phyloP scores from a whole-genome alignment of 2,888 invertebrate species.

The Artemia sp. region DNA sequence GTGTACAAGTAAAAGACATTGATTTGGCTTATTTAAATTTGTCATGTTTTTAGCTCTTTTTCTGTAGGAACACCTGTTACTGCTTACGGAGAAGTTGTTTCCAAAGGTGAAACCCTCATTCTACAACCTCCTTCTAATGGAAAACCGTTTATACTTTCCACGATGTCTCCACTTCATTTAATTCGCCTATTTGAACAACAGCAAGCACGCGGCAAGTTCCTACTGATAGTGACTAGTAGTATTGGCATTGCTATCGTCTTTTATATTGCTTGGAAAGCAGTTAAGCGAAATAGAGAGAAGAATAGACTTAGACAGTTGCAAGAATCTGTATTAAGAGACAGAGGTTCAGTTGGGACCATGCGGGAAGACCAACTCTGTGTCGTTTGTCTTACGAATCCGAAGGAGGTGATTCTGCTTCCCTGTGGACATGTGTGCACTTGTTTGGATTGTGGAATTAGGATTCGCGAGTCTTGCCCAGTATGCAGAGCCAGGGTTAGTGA shows the following conservation, averaged over 20 bases:
- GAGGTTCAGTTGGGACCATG: not conserved
- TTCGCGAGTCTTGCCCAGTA: not conserved
- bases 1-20: too few species aligned
- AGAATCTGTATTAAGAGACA: not conserved
- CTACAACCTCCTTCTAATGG: not conserved
- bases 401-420: conserved; percentile 9
- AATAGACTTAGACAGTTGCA: not conserved
- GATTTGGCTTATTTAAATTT: too few species aligned
- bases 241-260: not conserved
- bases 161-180: not conserved
- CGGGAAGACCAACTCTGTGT: not conserved
- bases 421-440: conserved; percentile 10
- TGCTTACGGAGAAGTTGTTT: not conserved
- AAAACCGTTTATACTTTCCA: not conserved
- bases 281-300: not conserved
- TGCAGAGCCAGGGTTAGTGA: not conserved
- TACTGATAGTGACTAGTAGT: not conserved
- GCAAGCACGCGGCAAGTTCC: not conserved
- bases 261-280: not conserved
- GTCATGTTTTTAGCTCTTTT: too few species aligned
- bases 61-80: not conserved
- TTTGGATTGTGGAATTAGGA: not conserved
- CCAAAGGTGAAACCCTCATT: not conserved
- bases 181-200: not conserved
- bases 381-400: not conserved